Percentiles rank a stretch among this genome's conserved stretches.
These are phyloP conservation scores for Burhinus bistriatus DNA, from an alignment of 2,113 vertebrate species.

Conservation along the genomic window DNA sequence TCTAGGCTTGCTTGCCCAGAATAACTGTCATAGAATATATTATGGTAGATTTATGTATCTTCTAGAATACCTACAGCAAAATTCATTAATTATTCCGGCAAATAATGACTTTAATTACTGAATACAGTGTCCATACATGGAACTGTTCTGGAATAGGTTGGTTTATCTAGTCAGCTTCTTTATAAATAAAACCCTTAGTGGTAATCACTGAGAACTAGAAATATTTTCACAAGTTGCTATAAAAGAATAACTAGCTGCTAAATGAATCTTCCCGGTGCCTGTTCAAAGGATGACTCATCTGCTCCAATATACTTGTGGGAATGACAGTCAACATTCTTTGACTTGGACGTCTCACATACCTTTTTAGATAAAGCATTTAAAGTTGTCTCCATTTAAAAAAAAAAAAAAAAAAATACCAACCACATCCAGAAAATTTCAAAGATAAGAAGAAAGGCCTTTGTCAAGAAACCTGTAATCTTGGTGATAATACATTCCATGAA, in stretches of 20 bases:
- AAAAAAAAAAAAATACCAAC: background rate
- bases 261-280: slow-evolving; percentile 25
- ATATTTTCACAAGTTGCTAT: slow-evolving; percentile 37
- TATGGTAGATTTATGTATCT: background rate
- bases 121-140: background rate
- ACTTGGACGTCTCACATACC: background rate
- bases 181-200: background rate
- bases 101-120: background rate
- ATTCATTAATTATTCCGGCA: background rate
- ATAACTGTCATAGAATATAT: background rate
- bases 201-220: background rate
- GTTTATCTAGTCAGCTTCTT: background rate
- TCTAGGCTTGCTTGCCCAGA: background rate
- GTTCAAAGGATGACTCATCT: slow-evolving; percentile 44
- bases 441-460: background rate
- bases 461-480: background rate
- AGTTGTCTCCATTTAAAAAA: background rate
- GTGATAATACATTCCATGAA: background rate
- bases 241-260: slow-evolving; percentile 38
- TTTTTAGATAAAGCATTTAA: slow-evolving; percentile 1
- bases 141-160: background rate
- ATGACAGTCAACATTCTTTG: background rate
- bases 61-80: background rate
- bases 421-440: background rate
- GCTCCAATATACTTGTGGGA: background rate